Conservation (phyloP, 2,113 vertebrate species). For the Erythrocebus patas region DNA sequence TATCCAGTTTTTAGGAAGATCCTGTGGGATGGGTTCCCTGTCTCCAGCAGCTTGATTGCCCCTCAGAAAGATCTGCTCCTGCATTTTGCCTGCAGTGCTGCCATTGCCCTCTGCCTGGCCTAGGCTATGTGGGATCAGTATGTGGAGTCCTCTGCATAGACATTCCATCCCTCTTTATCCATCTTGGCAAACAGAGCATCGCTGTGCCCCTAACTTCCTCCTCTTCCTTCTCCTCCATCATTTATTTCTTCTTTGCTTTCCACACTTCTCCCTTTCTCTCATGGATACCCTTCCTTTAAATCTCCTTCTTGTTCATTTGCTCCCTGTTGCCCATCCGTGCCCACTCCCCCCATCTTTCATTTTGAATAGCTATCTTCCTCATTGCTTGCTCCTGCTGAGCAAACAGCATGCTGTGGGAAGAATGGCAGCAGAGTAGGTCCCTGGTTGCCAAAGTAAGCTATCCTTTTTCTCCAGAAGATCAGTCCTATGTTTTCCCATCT, state of each 20-base stretch:
- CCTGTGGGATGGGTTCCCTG: not conserved
- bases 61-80: not conserved
- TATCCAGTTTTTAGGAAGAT: conserved; percentile 39
- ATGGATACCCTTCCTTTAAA: not conserved
- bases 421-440: conserved; percentile 20
- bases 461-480: conserved; percentile 17
- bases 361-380: not conserved
- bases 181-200: conserved; percentile 26
- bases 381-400: not conserved
- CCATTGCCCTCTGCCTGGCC: not conserved
- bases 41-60: not conserved
- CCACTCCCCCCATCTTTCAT: not conserved
- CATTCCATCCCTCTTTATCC: not conserved
- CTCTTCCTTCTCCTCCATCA: not conserved
- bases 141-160: not conserved
- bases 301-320: not conserved
- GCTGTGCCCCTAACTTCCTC: not conserved
- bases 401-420: not conserved
- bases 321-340: not conserved
- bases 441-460: conserved; percentile 14
- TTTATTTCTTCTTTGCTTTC: conserved; percentile 25
- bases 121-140: not conserved
- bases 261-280: not conserved
- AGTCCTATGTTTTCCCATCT: conserved; percentile 11
- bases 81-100: not conserved